phyloP scores from a whole-genome alignment of 2,888 invertebrate species.

The Tanypteryx hageni region DNA sequence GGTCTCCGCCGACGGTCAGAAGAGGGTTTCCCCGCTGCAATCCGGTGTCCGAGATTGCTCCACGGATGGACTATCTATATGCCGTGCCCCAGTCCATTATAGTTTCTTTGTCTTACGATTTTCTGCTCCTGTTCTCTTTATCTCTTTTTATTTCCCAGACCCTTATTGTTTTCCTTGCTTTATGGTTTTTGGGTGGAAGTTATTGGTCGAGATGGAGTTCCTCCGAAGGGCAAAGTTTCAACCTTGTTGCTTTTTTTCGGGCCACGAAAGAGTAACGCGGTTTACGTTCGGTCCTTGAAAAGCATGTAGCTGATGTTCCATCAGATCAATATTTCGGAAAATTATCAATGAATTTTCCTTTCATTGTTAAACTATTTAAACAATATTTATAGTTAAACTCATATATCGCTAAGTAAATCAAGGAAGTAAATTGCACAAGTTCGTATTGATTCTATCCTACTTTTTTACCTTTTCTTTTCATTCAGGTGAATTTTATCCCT shows the following conservation, averaged over 20 bases:
- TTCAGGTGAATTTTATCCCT: too few species aligned
- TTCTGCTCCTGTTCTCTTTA: not conserved
- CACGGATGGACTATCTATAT: not conserved
- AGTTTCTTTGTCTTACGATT: not conserved
- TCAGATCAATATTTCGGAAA: too few species aligned
- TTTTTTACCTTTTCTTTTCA: too few species aligned
- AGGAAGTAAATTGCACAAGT: too few species aligned
- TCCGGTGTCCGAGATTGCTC: conserved; percentile 9
- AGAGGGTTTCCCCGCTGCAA: not conserved
- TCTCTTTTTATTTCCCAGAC: not conserved
- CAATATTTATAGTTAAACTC: too few species aligned
- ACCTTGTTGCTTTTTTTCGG: not conserved
- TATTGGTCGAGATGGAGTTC: conserved; percentile 10
- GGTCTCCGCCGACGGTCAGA: conserved; percentile 33
- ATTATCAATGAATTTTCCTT: too few species aligned
- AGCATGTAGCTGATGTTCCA: not conserved
- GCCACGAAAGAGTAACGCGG: not conserved
- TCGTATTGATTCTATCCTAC: too few species aligned
- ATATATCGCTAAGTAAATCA: too few species aligned
- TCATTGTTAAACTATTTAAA: too few species aligned
- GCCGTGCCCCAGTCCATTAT: conserved; percentile 19
- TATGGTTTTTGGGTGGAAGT: not conserved
- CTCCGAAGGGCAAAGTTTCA: not conserved
- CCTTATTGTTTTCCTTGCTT: not conserved
- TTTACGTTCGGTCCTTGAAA: not conserved